Conservation (phyloP, 64 coral and sea anemone genomes). For the Montipora efflorescens region DNA sequence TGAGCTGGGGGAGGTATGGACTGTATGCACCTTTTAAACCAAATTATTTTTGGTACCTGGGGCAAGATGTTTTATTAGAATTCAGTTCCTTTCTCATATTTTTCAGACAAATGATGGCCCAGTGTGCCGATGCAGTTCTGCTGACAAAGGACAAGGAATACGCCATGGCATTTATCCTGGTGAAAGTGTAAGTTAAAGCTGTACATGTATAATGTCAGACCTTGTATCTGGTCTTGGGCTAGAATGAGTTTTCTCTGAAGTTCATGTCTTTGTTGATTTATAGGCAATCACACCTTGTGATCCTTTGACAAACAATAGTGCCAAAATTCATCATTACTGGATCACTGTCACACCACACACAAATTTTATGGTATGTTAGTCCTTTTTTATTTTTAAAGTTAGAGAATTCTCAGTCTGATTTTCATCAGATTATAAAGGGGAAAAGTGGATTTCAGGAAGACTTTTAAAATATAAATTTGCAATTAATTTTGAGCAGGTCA, state of each 20-base stretch:
- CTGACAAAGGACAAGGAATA: slow-evolving; percentile 88
- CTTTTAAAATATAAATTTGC: too few species aligned
- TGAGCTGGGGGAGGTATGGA: slow-evolving; percentile 83
- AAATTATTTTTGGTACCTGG: too few species aligned
- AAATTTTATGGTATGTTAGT: slow-evolving; percentile 92
- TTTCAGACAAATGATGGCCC: slow-evolving; percentile 88
- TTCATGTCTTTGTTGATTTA: background rate
- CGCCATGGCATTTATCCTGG: slow-evolving; percentile 89
- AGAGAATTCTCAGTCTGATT: background rate
- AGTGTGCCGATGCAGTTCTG: slow-evolving; percentile 82
- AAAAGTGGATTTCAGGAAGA: too few species aligned
- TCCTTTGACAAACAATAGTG: slow-evolving; percentile 77
- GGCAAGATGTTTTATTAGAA: too few species aligned
- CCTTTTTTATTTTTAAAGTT: background rate
- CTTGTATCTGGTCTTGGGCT: background rate
- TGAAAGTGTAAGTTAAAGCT: slow-evolving; percentile 76
- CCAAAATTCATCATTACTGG: slow-evolving; percentile 88
- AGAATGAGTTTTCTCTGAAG: background rate
- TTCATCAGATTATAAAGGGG: too few species aligned
- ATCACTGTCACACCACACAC: slow-evolving; percentile 94
- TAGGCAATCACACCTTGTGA: slow-evolving; percentile 71
- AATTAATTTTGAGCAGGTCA: too few species aligned
- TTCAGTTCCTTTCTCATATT: background rate
- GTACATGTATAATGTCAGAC: too few species aligned
- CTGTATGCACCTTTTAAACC: too few species aligned